Conservation (phyloP, 2,797 vertebrate species). For the Hephaestus fuliginosus region DNA sequence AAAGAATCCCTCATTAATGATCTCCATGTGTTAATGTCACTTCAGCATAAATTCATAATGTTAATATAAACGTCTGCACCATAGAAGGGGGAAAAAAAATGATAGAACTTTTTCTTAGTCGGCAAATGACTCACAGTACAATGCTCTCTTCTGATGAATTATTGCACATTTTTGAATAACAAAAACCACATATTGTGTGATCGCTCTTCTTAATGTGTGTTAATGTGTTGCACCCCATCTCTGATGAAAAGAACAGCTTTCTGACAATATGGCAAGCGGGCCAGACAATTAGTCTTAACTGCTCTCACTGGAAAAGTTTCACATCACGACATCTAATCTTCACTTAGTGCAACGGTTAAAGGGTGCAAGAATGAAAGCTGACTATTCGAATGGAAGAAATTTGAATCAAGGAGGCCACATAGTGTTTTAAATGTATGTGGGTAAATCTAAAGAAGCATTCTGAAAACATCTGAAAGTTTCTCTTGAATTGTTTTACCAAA, state of each 20-base stretch:
- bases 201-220: slow-evolving; percentile 26
- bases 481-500: too few relatives aligned
- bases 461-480: too few relatives aligned
- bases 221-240: background rate
- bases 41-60: slow-evolving; percentile 7
- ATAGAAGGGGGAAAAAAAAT: background rate
- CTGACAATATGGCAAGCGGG: slow-evolving; percentile 13
- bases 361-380: background rate
- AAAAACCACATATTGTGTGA: slow-evolving; percentile 28
- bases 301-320: background rate
- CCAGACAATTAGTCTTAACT: slow-evolving; percentile 19
- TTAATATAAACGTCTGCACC: slow-evolving; percentile 9
- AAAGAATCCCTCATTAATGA: background rate
- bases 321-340: slow-evolving; percentile 11
- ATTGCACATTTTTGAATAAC: slow-evolving; percentile 10
- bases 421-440: background rate
- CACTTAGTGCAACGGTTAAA: background rate
- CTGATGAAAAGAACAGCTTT: slow-evolving; percentile 27
- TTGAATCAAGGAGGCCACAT: background rate
- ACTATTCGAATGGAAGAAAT: background rate
- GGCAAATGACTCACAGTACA: slow-evolving; percentile 7
- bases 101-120: background rate
- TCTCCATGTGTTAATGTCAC: slow-evolving; percentile 7
- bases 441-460: background rate
- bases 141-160: slow-evolving; percentile 13